These are phyloP conservation scores for Dryobota labecula DNA, from an alignment of 2,888 invertebrate genomes.

Conservation along the genomic window DNA sequence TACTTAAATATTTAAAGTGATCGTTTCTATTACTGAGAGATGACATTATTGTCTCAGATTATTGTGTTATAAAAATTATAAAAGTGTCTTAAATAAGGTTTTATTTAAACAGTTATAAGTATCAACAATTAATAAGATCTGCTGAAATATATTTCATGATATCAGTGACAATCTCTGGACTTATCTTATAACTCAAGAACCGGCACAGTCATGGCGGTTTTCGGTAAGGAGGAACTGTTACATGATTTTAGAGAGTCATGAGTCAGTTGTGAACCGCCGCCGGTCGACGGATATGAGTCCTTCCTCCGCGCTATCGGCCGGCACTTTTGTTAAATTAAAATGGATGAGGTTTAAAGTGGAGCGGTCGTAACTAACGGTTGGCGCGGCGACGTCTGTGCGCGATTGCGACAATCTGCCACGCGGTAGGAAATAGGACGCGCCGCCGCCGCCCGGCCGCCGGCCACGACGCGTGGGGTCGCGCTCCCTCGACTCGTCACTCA, in stretches of 20 bases:
- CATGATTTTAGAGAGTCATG: conserved; percentile 63
- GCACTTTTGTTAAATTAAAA: conserved; percentile 90
- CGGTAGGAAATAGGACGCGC: conserved; percentile 80
- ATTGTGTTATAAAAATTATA: too few species aligned
- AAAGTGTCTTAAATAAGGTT: not conserved
- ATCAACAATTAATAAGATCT: not conserved
- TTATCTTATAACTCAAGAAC: not conserved
- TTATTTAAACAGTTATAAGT: not conserved
- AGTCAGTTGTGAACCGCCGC: conserved; percentile 71
- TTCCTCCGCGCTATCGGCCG: conserved; percentile 89
- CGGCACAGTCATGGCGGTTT: conserved; percentile 15
- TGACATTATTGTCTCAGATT: not conserved
- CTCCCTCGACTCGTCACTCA: conserved; percentile 67
- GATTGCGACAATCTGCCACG: conserved; percentile 79
- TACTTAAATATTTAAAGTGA: not conserved
- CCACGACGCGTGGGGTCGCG: conserved; percentile 81
- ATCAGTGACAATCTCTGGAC: not conserved
- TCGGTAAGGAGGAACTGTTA: conserved; percentile 47
- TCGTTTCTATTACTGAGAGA: not conserved
- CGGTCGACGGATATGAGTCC: conserved; percentile 87
- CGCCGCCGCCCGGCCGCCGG: conserved; percentile 41
- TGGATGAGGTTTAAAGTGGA: conserved; percentile 90
- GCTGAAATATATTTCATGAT: too few species aligned
- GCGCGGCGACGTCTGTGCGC: conserved; percentile 81
- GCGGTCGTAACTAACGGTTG: conserved; percentile 88